phyloP scores from a whole-genome alignment of 1,140 invertebrate genomes.

The Bombus huntii region DNA sequence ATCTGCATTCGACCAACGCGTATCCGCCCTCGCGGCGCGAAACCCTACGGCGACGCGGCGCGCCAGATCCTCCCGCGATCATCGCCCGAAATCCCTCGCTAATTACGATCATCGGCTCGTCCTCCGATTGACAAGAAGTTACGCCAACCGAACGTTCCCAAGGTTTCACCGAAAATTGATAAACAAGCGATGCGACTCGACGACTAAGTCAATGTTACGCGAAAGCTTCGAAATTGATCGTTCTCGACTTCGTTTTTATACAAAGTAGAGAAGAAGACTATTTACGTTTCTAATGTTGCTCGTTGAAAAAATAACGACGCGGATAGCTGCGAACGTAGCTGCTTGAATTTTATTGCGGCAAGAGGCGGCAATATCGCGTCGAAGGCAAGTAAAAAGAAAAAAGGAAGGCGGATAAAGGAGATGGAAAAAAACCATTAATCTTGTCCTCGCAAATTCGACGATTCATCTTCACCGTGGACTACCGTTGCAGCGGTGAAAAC shows the following conservation, averaged over 20 bases:
- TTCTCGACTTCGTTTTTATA: neutral
- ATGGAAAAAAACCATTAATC: slow-evolving; percentile 13
- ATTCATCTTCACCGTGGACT: slow-evolving; percentile 11
- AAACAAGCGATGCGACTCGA: neutral
- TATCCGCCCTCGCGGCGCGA: neutral
- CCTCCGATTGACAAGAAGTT: slow-evolving; percentile 43
- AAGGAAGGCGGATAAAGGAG: neutral
- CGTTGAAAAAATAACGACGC: neutral
- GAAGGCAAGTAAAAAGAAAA: neutral
- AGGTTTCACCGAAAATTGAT: neutral
- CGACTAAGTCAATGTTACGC: neutral
- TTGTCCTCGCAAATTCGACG: neutral
- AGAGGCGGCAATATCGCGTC: neutral
- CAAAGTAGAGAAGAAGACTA: neutral
- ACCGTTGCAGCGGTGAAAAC: neutral
- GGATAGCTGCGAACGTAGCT: neutral
- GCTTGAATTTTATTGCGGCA: neutral
- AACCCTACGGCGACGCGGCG: slow-evolving; percentile 8
- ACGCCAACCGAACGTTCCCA: neutral
- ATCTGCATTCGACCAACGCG: slow-evolving; percentile 24
- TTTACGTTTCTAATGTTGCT: neutral
- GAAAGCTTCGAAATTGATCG: neutral
- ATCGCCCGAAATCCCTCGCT: slow-evolving; percentile 23
- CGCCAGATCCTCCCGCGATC: neutral
- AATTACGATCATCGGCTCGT: slow-evolving; percentile 40